phyloP scores from a whole-genome alignment of 2,888 invertebrate genomes.

The Synanthedon andrenaeformis region DNA sequence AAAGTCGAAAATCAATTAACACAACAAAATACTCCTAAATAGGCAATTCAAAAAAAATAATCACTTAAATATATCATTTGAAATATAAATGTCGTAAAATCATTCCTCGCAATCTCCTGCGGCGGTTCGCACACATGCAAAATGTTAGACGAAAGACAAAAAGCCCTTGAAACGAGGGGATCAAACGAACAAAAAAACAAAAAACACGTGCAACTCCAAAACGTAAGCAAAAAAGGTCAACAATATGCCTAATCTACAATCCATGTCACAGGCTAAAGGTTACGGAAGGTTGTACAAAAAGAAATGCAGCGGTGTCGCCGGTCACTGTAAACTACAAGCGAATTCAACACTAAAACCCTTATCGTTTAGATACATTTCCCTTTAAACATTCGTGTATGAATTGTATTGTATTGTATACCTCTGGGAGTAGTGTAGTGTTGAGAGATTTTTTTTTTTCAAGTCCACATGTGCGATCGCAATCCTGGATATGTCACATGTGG shows the following conservation, averaged over 20 bases:
- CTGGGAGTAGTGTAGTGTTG: slow-evolving; percentile 64
- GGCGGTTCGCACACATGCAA: slow-evolving; percentile 45
- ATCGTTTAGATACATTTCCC: not conserved
- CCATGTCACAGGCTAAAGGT: slow-evolving; percentile 70
- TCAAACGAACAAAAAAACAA: slow-evolving; percentile 37
- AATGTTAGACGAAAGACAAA: slow-evolving; percentile 53
- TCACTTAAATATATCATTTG: no score
- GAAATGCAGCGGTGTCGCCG: slow-evolving; percentile 38
- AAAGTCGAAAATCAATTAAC: no score
- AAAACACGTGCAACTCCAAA: slow-evolving; percentile 53
- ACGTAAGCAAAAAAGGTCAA: slow-evolving; percentile 64
- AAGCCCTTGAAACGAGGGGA: slow-evolving; percentile 31
- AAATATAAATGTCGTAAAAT: no score
- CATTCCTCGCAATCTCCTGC: no score
- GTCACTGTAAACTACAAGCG: not conserved
- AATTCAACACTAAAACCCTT: not conserved
- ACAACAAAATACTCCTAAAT: not conserved
- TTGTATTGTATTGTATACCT: slow-evolving; percentile 58
- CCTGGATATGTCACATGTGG: slow-evolving; percentile 69
- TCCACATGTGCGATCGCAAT: slow-evolving; percentile 70
- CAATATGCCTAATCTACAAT: slow-evolving; percentile 70
- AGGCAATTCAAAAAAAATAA: not conserved
- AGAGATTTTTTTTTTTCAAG: slow-evolving; percentile 65
- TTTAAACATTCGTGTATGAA: slow-evolving; percentile 12
- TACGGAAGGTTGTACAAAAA: slow-evolving; percentile 66